phyloP scores from a whole-genome alignment of 1,140 invertebrate species.

The Lepidotrigona ventralis region DNA sequence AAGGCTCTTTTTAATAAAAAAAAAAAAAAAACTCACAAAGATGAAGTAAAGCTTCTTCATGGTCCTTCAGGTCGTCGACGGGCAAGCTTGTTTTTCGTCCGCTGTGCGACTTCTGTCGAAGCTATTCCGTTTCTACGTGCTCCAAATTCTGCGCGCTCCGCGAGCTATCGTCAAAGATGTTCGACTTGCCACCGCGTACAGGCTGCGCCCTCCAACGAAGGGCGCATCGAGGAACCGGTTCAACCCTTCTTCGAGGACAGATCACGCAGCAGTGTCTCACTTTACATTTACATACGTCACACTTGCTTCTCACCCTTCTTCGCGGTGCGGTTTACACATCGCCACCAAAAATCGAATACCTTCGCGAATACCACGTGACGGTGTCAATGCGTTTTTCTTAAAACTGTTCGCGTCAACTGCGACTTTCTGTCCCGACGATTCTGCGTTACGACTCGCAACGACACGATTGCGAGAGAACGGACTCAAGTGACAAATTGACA shows the following conservation, averaged over 20 bases:
- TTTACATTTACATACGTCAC: slow-evolving; percentile 48
- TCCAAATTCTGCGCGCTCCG: slow-evolving; percentile 12
- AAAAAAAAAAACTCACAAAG: slow-evolving; percentile 51
- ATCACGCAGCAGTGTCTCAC: slow-evolving; percentile 35
- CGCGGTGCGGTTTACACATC: slow-evolving; percentile 43
- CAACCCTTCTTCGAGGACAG: slow-evolving; percentile 11
- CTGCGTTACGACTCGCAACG: neutral
- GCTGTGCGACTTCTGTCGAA: neutral
- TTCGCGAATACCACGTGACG: slow-evolving; percentile 56
- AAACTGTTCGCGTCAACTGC: neutral
- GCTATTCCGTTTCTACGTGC: neutral
- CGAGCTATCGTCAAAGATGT: slow-evolving; percentile 56
- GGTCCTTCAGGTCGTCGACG: slow-evolving; percentile 31
- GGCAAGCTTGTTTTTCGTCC: slow-evolving; percentile 1
- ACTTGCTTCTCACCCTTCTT: slow-evolving; percentile 48
- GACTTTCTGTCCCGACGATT: neutral
- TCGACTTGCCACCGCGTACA: slow-evolving; percentile 55
- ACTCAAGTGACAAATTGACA: neutral
- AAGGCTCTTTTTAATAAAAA: neutral
- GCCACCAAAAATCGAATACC: slow-evolving; percentile 19
- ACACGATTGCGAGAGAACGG: neutral
- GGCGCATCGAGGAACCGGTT: slow-evolving; percentile 56
- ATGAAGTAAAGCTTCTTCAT: slow-evolving; percentile 59
- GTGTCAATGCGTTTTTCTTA: neutral
- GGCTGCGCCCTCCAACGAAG: slow-evolving; percentile 40